phyloP scores from a whole-genome alignment of 2,797 vertebrate species.

The Oryzias dopingdopingensis region DNA sequence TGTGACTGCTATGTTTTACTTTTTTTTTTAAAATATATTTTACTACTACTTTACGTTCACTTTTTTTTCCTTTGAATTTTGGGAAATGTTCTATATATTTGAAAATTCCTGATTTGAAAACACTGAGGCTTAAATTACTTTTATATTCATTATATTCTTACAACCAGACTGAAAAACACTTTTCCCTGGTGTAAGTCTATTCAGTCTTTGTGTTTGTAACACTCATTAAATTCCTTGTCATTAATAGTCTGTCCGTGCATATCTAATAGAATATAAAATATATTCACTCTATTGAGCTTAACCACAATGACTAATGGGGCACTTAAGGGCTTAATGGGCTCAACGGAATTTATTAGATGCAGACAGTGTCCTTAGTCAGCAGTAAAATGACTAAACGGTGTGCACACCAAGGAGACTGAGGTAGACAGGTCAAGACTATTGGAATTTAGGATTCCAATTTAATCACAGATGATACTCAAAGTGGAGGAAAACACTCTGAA shows the following conservation, averaged over 20 bases:
- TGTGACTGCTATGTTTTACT: no score
- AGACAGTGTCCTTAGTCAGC: conserved; percentile 46
- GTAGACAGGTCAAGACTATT: conserved; percentile 26
- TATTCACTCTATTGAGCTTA: conserved; percentile 21
- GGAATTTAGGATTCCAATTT: conserved; percentile 33
- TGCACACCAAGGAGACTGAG: conserved; percentile 1
- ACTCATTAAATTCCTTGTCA: no score
- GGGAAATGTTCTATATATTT: no score
- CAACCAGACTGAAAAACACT: no score
- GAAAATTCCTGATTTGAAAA: no score
- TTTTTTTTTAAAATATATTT: no score
- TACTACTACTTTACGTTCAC: no score
- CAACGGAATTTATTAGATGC: conserved; percentile 37
- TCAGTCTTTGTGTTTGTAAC: no score
- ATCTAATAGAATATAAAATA: conserved; percentile 8
- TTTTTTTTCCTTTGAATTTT: no score
- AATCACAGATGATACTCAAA: conserved; percentile 20
- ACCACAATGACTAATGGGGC: conserved; percentile 35
- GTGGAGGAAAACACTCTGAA: neutral
- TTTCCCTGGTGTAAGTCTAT: no score
- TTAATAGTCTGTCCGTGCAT: conserved; percentile 12
- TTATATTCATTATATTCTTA: no score
- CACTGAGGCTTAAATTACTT: no score
- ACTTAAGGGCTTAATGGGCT: conserved; percentile 36
- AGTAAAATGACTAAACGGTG: conserved; percentile 28